Evolutionary conservation across 1,140 invertebrate genomes (phyloP), one percentile per base, ranked within the genome.

Genomic region (Habropoda laboriosa): DNA sequence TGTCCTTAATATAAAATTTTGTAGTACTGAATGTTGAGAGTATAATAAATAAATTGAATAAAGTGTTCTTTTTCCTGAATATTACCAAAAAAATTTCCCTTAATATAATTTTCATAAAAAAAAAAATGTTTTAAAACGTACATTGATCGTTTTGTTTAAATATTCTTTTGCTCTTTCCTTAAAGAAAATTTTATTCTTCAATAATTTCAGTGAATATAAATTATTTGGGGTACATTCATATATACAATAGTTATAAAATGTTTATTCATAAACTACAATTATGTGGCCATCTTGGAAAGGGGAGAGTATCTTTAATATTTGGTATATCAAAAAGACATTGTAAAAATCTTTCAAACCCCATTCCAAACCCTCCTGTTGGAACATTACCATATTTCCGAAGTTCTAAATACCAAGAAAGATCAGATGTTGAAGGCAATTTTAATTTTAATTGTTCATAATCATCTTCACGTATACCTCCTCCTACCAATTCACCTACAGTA

Each of bases 221-320:
- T 76, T 35, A 32, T 16, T 77, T 55, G 30, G 12, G 66, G 61
- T 72, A 58, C 38, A 86, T 87, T 80, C 49, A 86, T 70, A 24
- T 82, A 83, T 18, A 86, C 80, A 77, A 85, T 71, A 78, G 30
- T 53, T 78, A 80, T 88, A 40, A 82, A 85, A 88, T 71, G 21
- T 91, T 89, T 89, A 91, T 92, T 93, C 94, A 98, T 93, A 97
- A 93, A 90, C 93, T 94, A 94, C 97, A 98, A 90, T 98, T 97
- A 90, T 98, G 96, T 57, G 97, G 95, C 96, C 96, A 98, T 83
- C 98, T 94, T 16, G 98, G 98, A 94, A 99, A 99, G n/a, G 98
- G 96, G 88, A 98, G 95, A 12, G 96, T 96, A 90, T 99, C 98
- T 93, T 97, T 98, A 79, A 99, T 99, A 91, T 98, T 99, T 38